Conservation (phyloP, 2,888 invertebrate genomes). For the Netelia virgata region DNA sequence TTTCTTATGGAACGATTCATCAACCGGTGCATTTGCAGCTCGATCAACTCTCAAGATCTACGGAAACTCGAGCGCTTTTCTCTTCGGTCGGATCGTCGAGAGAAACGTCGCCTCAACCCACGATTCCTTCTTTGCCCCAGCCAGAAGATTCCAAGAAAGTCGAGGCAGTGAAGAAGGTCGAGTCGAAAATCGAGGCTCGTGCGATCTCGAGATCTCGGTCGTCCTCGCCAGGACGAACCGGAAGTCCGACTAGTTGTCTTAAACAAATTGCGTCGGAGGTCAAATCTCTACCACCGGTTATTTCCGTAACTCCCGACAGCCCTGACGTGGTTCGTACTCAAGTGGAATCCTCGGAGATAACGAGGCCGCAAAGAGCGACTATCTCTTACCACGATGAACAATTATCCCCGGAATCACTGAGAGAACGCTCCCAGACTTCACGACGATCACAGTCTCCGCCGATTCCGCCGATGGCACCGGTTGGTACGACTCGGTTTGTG, state of each 20-base stretch:
- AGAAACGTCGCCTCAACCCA: constrained; percentile 54
- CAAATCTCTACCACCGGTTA: constrained; percentile 81
- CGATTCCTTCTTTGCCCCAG: constrained; percentile 15
- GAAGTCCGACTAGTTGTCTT: constrained; percentile 61
- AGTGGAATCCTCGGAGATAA: constrained; percentile 58
- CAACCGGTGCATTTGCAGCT: constrained; percentile 56
- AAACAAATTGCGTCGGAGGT: constrained; percentile 82
- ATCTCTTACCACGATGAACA: constrained; percentile 83
- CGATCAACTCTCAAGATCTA: constrained; percentile 65
- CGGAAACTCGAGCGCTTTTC: constrained; percentile 75
- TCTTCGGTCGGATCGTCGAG: constrained; percentile 84
- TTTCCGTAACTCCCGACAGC: constrained; percentile 81
- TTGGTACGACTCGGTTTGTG: constrained; percentile 75
- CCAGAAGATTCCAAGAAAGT: constrained; percentile 82
- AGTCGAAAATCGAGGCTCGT: constrained; percentile 40
- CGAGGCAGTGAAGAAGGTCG: constrained; percentile 24
- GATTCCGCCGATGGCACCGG: constrained; percentile 22
- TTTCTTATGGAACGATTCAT: constrained; percentile 33
- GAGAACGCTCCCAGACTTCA: constrained; percentile 72
- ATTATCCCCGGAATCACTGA: constrained; percentile 57
- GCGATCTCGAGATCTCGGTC: constrained; percentile 77
- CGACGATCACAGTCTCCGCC: constrained; percentile 72
- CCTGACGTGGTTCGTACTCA: constrained; percentile 53
- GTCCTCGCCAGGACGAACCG: constrained; percentile 66
- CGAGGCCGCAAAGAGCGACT: constrained; percentile 79